Percentiles rank a stretch among this genome's conserved stretches.
phyloP scores from a whole-genome alignment of 2,888 invertebrate genomes.

The Trachelus troglodyta region DNA sequence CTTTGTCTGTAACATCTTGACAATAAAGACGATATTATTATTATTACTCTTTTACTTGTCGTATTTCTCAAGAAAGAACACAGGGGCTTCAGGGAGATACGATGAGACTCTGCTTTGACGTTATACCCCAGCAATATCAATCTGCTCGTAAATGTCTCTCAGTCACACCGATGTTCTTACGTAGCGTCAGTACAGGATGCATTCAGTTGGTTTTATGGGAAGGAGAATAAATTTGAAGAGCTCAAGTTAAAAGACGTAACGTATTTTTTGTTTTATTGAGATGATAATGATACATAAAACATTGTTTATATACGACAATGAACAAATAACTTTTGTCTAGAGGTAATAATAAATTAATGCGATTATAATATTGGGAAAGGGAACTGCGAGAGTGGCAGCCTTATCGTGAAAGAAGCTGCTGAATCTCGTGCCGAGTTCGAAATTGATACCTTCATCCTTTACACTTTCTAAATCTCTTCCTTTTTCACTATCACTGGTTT shows the following conservation, averaged over 20 bases:
- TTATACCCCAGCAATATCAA: neutral
- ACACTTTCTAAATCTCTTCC: neutral
- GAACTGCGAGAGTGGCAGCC: neutral
- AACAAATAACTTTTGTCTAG: slow-evolving; percentile 46
- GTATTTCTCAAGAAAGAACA: neutral
- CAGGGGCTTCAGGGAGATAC: neutral
- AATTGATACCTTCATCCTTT: neutral
- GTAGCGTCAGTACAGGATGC: neutral
- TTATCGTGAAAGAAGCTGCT: neutral
- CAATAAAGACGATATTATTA: too few species aligned
- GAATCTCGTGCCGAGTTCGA: neutral
- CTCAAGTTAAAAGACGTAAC: slow-evolving; percentile 50
- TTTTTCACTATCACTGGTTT: neutral
- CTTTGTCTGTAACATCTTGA: too few species aligned
- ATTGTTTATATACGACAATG: slow-evolving; percentile 51
- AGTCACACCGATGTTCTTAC: neutral
- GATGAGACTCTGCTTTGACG: neutral
- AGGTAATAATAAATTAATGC: slow-evolving; percentile 22
- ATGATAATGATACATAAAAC: slow-evolving; percentile 56
- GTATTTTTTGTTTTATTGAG: slow-evolving; percentile 47
- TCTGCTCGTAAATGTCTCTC: neutral
- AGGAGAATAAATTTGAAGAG: neutral
- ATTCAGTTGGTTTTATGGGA: neutral
- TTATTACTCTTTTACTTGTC: neutral
- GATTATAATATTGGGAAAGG: slow-evolving; percentile 18